Evolutionary conservation across 2,113 vertebrate species (phyloP), one percentile per base, ranked within the genome.

Genomic region (Oryzias curvinotus): DNA sequence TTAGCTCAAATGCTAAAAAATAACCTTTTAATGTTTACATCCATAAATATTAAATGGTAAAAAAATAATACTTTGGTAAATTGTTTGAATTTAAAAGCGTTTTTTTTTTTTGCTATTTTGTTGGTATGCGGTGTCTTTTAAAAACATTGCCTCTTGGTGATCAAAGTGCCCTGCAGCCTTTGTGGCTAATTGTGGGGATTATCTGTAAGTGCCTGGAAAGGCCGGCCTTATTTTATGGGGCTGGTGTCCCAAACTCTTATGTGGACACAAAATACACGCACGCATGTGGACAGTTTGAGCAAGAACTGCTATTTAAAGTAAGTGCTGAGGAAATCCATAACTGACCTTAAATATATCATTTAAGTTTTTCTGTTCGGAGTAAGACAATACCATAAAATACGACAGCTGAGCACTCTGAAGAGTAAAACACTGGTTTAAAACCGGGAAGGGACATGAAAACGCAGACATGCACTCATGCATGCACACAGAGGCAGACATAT

Each of bases 121-220:
- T 36, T 13, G 30, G 7, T 7, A 36, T 36, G 7, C 1, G 7
- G 8, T 3, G 8, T 5, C 26, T 28, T 28, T 28, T 28, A 5
- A 5, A 5, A 7, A 28, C 85, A 81, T 88, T 87, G 90, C 81
- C 68, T 52, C 0, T 56, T 26, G 70, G 71, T 88, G 89, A 91
- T 92, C 88, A 92, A 91, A 91, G 91, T 75, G 62, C 85, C 85
- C 73, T 68, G 54, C 81, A 85, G 89, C 84, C 88, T 90, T 88
- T 76, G 70, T 88, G 85, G 87, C 90, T 92, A 92, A 92, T 91
- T 91, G 90, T 84, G 75, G 83, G 90, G 90, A 91, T 91, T 90
- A 91, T 91, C 82, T 89, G 75, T 88, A 90, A 90, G 90, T 85
- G 84, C 82, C 79, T 83, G 65, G 82, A 88, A 89, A 82, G 81